Base-by-base conservation (phyloP, 2,797 vertebrate genomes). In the Lithobates pipiens region DNA sequence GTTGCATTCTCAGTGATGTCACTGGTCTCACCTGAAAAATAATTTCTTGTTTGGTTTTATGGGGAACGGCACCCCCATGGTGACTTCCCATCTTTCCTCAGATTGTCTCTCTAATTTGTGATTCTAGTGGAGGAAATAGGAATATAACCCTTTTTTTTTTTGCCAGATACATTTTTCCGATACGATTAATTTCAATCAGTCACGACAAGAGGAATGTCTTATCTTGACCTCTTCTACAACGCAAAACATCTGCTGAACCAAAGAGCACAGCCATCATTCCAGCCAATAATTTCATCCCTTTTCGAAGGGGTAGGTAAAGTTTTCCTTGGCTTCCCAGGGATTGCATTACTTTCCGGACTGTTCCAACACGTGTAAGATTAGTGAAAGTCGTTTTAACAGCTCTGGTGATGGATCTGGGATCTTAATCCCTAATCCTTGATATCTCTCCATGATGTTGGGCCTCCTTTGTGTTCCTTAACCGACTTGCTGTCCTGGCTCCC, bases 401-500 rank as follows among this genome's bases (percentile, higher is more conserved):
- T 85, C 84, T 77, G 39, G 78, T 81, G 84, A 86, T 81, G 78
- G 65, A 81, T 85, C 70, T 50, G 18, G 46, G 63, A 76, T 81
- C 65, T 86, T 77, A 71, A 81, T 81, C 71, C 78, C 57, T 81
- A 86, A 86, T 86, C 84, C 84, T 71, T 36, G 42, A 86, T 76
- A 86, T 86, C 65, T 86, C 80, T 81, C 67, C 78, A 65, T 67
- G 27, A 75, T 76, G 77, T 70, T 23, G 44, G 54, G 42, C 9
- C 34, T 65, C 11, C 44, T 36, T 80, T 79, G 25, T 36, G 6
- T 79, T 39, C 18, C n/a, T 84, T 63, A 68, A 42, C 84, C 42
- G 27, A 50, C 77, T 16, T 25, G 77, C 86, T 70, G 81, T 80
- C 87, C 89, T 91, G 88, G 81, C 88, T 86, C 83, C 16, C 68